A percentile compares a stretch with the other conserved stretches of the same genome.
Evolutionary conservation across 2,113 vertebrate genomes (phyloP).

Genomic region (Motacilla alba): DNA sequence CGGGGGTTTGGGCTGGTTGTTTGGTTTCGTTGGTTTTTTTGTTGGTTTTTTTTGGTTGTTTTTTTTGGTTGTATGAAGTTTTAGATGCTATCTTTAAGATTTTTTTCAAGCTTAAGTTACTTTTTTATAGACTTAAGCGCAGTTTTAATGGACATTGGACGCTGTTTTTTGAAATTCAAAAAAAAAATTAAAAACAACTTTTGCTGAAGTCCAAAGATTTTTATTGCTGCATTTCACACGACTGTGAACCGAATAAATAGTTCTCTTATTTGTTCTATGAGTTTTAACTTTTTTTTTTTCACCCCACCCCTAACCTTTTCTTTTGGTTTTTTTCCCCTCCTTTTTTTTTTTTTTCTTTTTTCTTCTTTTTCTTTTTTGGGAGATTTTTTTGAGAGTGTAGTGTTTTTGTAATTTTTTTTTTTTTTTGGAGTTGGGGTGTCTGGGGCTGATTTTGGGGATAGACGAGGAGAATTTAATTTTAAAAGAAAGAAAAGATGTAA

Average conservation of each 20-base stretch:
- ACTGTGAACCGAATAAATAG: slow-evolving; percentile 93
- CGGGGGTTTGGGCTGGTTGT: background rate
- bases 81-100: slow-evolving; percentile 69
- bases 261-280: slow-evolving; percentile 82
- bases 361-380: slow-evolving; percentile 5
- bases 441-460: slow-evolving; percentile 1
- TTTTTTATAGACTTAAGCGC: slow-evolving; percentile 76
- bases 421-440: background rate
- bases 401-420: background rate
- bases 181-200: slow-evolving; percentile 76
- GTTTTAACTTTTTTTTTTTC: slow-evolving; percentile 62
- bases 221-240: slow-evolving; percentile 97
- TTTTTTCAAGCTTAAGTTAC: slow-evolving; percentile 71
- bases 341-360: slow-evolving; percentile 15
- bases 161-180: slow-evolving; percentile 75
- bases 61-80: slow-evolving; percentile 59
- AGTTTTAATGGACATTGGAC: slow-evolving; percentile 79
- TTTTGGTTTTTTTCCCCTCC: background rate
- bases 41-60: background rate
- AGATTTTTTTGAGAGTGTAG: background rate
- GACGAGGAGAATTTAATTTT: background rate
- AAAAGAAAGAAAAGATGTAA: background rate
- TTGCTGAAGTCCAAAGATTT: slow-evolving; percentile 99
- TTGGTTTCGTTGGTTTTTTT: background rate
- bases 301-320: background rate